phyloP scores from a whole-genome alignment of 2,888 invertebrate genomes.

The Arctia plantaginis region DNA sequence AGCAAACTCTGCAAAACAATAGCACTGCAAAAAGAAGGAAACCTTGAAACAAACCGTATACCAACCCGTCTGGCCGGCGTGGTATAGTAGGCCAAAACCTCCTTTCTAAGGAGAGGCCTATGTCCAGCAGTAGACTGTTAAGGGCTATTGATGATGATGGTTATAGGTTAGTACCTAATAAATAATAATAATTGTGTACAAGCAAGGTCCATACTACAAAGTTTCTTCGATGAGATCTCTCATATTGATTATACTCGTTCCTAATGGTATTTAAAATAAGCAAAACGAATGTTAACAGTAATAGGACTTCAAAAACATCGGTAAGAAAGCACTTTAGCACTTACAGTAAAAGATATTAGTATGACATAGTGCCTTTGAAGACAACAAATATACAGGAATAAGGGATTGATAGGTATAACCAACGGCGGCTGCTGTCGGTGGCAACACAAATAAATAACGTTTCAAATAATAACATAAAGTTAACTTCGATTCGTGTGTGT shows the following conservation, averaged over 20 bases:
- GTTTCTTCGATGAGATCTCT: background rate
- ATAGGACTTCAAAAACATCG: background rate
- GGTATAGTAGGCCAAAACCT: too few relatives aligned
- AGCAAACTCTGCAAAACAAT: too few relatives aligned
- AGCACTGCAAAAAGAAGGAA: too few relatives aligned
- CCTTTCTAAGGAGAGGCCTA: too few relatives aligned
- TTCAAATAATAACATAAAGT: constrained; percentile 37
- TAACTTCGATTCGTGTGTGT: constrained; percentile 23
- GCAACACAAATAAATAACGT: constrained; percentile 48
- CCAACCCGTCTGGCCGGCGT: too few relatives aligned
- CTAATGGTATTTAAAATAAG: background rate
- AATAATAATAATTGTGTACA: too few relatives aligned
- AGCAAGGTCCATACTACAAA: background rate
- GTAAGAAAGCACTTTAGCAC: background rate
- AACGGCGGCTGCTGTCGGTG: constrained; percentile 21
- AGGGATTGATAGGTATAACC: constrained; percentile 39
- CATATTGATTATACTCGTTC: background rate
- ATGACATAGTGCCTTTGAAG: constrained; percentile 6
- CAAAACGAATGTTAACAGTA: background rate
- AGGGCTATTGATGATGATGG: too few relatives aligned
- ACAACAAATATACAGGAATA: constrained; percentile 10
- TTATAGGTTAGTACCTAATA: too few relatives aligned
- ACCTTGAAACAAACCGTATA: too few relatives aligned
- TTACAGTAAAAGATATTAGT: constrained; percentile 10
- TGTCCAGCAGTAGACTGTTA: too few relatives aligned